Evolutionary conservation across 2,888 invertebrate genomes (phyloP).

Genomic region (Eledona agricola): DNA sequence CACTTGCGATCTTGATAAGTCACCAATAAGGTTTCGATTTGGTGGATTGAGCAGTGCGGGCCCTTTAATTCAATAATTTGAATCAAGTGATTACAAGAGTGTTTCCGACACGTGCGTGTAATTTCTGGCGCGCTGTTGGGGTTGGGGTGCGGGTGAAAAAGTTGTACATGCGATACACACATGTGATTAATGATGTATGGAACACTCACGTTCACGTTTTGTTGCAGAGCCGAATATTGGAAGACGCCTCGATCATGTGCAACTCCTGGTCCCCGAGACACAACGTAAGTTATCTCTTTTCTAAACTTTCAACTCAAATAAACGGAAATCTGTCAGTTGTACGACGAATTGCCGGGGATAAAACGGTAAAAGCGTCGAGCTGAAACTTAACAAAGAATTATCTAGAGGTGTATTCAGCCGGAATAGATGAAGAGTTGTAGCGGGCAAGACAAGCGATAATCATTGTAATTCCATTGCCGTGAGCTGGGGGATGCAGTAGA

Average conservation of each 20-base stretch:
- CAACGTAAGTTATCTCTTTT: conserved; percentile 74
- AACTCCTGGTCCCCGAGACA: conserved; percentile 91
- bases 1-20: conserved; percentile 6
- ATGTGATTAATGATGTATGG: conserved; percentile 22
- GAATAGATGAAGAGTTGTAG: conserved; percentile 62
- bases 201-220: conserved; percentile 50
- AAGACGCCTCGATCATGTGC: conserved; percentile 90
- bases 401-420: conserved; percentile 18
- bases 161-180: conserved; percentile 27
- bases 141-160: conserved; percentile 31
- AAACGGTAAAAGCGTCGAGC: not conserved
- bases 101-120: conserved; percentile 44
- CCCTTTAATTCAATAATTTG: conserved; percentile 43
- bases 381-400: conserved; percentile 10
- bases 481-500: conserved; percentile 53
- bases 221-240: conserved; percentile 88
- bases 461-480: conserved; percentile 61
- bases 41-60: conserved; percentile 15
- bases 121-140: conserved; percentile 38
- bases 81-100: conserved; percentile 42
- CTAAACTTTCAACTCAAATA: not conserved
- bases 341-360: not conserved
- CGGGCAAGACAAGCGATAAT: conserved; percentile 62
- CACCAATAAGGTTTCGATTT: conserved; percentile 24
- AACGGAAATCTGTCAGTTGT: not conserved